These are phyloP conservation scores for Taurulus bubalis DNA, from an alignment of 2,113 vertebrate species.

Conservation along the genomic window DNA sequence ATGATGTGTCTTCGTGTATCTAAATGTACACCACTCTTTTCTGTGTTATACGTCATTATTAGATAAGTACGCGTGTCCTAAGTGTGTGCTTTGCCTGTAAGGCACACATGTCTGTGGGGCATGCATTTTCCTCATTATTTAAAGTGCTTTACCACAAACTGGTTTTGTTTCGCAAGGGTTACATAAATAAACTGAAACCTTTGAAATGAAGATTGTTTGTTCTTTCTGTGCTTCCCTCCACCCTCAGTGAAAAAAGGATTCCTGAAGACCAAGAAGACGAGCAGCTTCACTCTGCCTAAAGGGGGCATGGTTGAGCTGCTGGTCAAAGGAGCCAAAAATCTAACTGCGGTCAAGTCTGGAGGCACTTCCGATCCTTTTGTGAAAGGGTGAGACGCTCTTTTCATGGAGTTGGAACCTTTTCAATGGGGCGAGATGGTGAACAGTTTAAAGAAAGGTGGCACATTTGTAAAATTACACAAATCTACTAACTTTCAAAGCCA, in stretches of 20 bases:
- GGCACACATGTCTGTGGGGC: background rate
- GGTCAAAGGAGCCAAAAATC: constrained; percentile 97
- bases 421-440: background rate
- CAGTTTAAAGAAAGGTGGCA: background rate
- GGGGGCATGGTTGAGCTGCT: constrained; percentile 95
- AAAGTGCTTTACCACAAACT: background rate
- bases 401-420: background rate
- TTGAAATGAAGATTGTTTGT: background rate
- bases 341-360: constrained; percentile 94
- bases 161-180: background rate
- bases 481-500: background rate
- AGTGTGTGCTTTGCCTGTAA: background rate
- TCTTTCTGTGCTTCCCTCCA: background rate
- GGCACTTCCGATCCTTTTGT: constrained; percentile 96
- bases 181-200: background rate
- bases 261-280: constrained; percentile 89
- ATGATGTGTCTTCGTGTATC: background rate
- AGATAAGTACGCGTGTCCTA: background rate
- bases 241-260: constrained; percentile 89
- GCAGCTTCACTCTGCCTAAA: constrained; percentile 81
- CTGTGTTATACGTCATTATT: background rate
- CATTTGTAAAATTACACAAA: background rate
- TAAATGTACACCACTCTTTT: background rate
- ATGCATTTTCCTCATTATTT: background rate
- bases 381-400: constrained; percentile 87